Percentiles rank a stretch among this genome's conserved stretches.
These are phyloP conservation scores for Channallabes apus DNA, from an alignment of 2,797 vertebrate genomes.

Conservation along the genomic window DNA sequence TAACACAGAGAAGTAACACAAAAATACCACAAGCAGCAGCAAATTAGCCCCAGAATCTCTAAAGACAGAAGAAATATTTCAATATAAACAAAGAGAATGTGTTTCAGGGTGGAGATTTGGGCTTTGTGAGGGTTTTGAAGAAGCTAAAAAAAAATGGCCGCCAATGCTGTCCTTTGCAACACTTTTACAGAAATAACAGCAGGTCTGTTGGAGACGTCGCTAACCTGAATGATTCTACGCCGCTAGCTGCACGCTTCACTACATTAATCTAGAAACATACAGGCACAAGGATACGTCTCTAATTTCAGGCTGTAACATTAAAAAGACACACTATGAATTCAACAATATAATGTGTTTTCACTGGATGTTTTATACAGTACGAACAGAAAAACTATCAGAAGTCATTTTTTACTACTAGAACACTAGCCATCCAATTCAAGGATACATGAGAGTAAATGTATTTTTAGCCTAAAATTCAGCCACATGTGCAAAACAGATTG, in stretches of 20 bases:
- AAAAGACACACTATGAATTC: not conserved
- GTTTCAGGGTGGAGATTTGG: not conserved
- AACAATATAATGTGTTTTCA: not conserved
- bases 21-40: not conserved
- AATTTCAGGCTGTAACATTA: no score
- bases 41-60: not conserved
- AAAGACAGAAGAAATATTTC: not conserved
- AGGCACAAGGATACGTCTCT: not conserved
- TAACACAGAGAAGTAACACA: not conserved
- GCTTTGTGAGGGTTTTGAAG: not conserved
- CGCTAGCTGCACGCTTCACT: not conserved
- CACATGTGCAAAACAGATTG: conserved; percentile 52
- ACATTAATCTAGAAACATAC: not conserved
- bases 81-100: not conserved
- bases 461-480: conserved; percentile 21
- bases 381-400: not conserved
- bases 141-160: not conserved
- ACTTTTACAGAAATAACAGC: not conserved
- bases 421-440: not conserved
- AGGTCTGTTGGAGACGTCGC: not conserved
- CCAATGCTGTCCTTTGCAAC: not conserved
- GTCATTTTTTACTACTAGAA: not conserved
- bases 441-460: conserved; percentile 16
- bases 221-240: not conserved
- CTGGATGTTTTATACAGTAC: not conserved